These are phyloP conservation scores for Dichetophora obliterata DNA, from an alignment of 2,888 invertebrate genomes.

Conservation along the genomic window DNA sequence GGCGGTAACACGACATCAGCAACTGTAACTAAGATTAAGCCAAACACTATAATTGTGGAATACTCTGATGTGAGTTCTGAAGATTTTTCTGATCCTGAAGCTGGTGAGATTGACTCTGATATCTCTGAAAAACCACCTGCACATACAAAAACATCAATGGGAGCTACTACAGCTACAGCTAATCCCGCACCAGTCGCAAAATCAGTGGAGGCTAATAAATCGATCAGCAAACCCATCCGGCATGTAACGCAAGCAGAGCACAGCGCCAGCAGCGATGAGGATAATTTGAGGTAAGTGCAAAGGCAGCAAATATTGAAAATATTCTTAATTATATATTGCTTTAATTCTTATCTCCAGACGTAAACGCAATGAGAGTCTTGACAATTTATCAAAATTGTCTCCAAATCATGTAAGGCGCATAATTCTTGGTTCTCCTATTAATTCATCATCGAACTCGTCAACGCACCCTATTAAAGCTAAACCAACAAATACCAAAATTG, in stretches of 20 bases:
- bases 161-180: conserved; percentile 28
- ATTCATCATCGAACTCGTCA: conserved; percentile 54
- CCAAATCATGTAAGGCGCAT: conserved; percentile 61
- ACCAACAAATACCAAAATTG: conserved; percentile 29
- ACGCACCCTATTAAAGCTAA: conserved; percentile 28
- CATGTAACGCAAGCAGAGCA: conserved; percentile 40
- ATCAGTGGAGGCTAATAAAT: conserved; percentile 37
- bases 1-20: conserved; percentile 54
- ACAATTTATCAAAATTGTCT: conserved; percentile 59
- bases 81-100: conserved; percentile 89
- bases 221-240: conserved; percentile 49
- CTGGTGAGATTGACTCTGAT: conserved; percentile 83
- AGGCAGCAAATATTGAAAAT: background rate
- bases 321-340: background rate
- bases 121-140: conserved; percentile 42
- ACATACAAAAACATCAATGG: background rate
- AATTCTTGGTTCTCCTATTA: conserved; percentile 61
- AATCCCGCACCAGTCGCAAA: conserved; percentile 15
- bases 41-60: conserved; percentile 71
- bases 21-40: conserved; percentile 11
- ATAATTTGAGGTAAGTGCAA: conserved; percentile 57
- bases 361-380: conserved; percentile 58
- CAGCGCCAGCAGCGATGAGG: conserved; percentile 55
- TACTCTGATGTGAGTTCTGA: conserved; percentile 95
- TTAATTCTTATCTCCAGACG: conserved; percentile 48